These are phyloP conservation scores for Dryadula phaetusa DNA, from an alignment of 2,888 invertebrate genomes.

Conservation along the genomic window DNA sequence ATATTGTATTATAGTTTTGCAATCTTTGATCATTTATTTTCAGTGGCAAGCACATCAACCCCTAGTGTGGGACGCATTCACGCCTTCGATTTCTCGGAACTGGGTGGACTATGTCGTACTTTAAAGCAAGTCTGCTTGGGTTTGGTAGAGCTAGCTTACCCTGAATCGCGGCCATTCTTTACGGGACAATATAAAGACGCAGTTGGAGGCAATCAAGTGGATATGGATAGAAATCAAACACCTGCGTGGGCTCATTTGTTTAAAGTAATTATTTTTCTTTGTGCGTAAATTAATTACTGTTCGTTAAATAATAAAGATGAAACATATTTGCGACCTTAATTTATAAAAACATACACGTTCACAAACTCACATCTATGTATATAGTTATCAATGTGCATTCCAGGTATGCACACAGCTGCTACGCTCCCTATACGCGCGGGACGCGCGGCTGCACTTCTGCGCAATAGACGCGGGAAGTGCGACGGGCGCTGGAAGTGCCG, in stretches of 20 bases:
- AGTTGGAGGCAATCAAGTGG: constrained; percentile 47
- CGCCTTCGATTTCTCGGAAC: constrained; percentile 89
- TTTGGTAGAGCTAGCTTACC: constrained; percentile 93
- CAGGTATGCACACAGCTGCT: constrained; percentile 89
- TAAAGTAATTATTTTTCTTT: constrained; percentile 85
- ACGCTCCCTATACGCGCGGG: constrained; percentile 93
- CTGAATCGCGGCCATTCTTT: constrained; percentile 88
- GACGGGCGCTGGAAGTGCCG: constrained; percentile 47
- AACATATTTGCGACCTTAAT: too few species aligned
- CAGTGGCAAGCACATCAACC: constrained; percentile 41
- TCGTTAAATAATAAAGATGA: background rate
- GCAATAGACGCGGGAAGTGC: constrained; percentile 61
- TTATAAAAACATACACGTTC: background rate
- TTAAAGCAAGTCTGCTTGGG: constrained; percentile 93
- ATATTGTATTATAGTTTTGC: background rate
- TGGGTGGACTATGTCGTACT: constrained; percentile 88
- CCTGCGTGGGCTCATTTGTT: constrained; percentile 92
- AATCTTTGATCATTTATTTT: constrained; percentile 53
- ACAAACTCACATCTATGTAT: too few species aligned
- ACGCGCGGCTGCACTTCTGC: constrained; percentile 87
- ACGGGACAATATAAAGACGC: constrained; percentile 85
- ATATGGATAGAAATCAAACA: constrained; percentile 72
- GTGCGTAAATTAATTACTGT: too few species aligned
- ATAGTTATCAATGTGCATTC: background rate
- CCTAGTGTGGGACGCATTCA: constrained; percentile 62